phyloP scores from a whole-genome alignment of 2,888 invertebrate genomes.

The Neoaliturus tenellus region DNA sequence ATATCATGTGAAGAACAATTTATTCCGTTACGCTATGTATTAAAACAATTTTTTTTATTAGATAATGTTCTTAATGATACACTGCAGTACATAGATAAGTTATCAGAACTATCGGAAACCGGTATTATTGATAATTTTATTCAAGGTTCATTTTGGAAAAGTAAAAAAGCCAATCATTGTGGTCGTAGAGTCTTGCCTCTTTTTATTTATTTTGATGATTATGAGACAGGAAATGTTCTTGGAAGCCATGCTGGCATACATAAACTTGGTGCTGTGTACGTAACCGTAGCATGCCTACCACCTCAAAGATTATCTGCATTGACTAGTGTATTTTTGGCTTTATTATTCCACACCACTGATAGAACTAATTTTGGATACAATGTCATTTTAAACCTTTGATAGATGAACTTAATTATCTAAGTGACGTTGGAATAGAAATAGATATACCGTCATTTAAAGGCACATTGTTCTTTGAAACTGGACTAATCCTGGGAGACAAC shows the following conservation, averaged over 20 bases:
- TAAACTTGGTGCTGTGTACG: constrained; percentile 55
- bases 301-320: not conserved
- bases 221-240: constrained; percentile 23
- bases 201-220: not conserved
- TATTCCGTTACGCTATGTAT: not conserved
- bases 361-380: not conserved
- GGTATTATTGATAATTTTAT: not conserved
- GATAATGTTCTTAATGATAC: not conserved
- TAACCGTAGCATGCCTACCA: constrained; percentile 45
- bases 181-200: not conserved
- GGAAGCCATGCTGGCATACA: constrained; percentile 47
- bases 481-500: not conserved
- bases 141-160: constrained; percentile 7
- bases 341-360: not conserved
- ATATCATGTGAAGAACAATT: not conserved
- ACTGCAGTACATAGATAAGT: not conserved
- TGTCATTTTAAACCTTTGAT: not conserved
- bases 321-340: not conserved
- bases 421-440: not conserved
- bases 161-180: not conserved
- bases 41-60: not conserved
- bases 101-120: not conserved
- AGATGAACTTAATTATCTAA: not conserved
- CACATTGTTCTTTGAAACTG: not conserved
- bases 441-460: not conserved